Conservation (phyloP, 1,140 invertebrate genomes). For the Nylanderia fulva region DNA sequence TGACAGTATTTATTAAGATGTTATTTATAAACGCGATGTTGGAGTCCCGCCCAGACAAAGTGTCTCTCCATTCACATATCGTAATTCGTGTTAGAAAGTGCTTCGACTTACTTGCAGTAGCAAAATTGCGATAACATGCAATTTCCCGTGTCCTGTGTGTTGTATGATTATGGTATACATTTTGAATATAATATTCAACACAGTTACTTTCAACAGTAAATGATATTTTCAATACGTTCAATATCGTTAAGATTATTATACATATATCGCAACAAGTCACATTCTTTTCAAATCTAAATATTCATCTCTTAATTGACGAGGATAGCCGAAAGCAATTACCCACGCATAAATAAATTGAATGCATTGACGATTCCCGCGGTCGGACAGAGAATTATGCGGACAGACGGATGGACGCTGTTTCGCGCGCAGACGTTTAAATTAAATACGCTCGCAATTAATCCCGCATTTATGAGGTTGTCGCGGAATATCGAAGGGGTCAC, state of each 20-base stretch:
- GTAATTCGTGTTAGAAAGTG: background rate
- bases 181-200: background rate
- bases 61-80: background rate
- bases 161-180: background rate
- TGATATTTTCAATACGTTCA: background rate
- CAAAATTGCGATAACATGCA: background rate
- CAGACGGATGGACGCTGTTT: background rate
- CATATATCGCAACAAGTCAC: background rate
- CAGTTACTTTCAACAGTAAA: background rate
- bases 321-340: conserved; percentile 37
- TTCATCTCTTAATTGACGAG: background rate
- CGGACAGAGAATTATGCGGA: conserved; percentile 10
- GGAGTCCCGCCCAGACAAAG: background rate
- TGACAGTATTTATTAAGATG: conserved; percentile 31
- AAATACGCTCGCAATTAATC: conserved; percentile 71
- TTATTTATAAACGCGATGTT: conserved; percentile 23
- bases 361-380: conserved; percentile 32
- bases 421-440: conserved; percentile 53
- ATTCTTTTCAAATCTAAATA: conserved; percentile 2
- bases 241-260: background rate
- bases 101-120: background rate
- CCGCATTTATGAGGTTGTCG: conserved; percentile 64
- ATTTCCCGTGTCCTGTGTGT: too few species aligned
- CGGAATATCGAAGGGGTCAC: conserved; percentile 9
- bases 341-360: too few species aligned